phyloP scores from a whole-genome alignment of 2,113 vertebrate genomes.

The Daphoenositta chrysoptera region DNA sequence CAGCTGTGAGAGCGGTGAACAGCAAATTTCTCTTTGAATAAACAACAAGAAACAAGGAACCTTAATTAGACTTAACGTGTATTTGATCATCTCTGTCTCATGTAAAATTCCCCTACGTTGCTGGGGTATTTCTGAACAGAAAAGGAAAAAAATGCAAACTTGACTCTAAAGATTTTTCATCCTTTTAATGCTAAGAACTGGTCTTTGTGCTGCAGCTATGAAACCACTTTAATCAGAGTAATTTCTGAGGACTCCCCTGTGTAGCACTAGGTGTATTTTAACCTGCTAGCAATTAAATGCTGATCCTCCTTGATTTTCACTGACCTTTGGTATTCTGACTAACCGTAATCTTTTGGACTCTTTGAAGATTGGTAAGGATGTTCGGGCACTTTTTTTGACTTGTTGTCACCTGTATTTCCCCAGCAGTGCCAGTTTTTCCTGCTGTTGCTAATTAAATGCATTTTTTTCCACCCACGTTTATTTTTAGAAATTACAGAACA shows the following conservation, averaged over 20 bases:
- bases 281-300: not conserved
- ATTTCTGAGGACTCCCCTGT: not conserved
- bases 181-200: not conserved
- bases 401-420: not conserved
- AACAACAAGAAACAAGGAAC: not conserved
- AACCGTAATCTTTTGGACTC: not conserved
- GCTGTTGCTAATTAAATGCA: not conserved
- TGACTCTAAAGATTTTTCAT: not conserved
- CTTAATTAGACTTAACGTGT: not conserved
- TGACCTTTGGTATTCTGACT: not conserved
- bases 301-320: not conserved
- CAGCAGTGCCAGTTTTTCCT: not conserved
- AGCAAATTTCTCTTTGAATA: not conserved
- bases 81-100: not conserved
- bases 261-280: not conserved
- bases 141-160: not conserved
- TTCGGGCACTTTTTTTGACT: not conserved
- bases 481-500: not conserved
- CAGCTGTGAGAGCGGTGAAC: not conserved
- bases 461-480: rapidly evolving
- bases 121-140: not conserved
- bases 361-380: not conserved
- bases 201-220: not conserved
- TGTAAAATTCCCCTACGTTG: not conserved
- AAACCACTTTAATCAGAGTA: not conserved